Base-by-base conservation (phyloP, 2,888 invertebrate genomes). In the Pogonocherus hispidulus region DNA sequence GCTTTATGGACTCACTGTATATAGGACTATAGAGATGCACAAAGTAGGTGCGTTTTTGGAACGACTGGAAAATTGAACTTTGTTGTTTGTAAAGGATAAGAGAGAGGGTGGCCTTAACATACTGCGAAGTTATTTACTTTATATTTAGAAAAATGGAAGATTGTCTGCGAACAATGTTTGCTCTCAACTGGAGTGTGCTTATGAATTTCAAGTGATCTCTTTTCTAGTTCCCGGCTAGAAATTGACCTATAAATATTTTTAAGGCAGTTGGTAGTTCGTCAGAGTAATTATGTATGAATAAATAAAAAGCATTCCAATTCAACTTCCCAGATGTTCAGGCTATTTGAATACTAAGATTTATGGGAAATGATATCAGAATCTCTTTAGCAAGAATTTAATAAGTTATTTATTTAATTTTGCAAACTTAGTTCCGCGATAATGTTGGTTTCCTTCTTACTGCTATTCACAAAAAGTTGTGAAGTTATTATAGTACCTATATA, bases 101-200 rank as follows among this genome's bases (percentile, higher is more conserved):
- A 32, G n/a, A 52, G 41, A 27, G 22, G 0, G 16, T 19, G 14
- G 14, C 27, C 32, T 32, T 32, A 52, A 35, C 19, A 52, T 32
- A 32, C 19, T 11, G 27, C 8, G 19, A 9, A 14, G 18, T 41
- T 52, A 52, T 18, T 32, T 32, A 18, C 52, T 52, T 52, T 52
- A 32, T 52, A 14, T 52, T 52, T 6, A 52, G 52, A 52, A 52
- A 52, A 52, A 52, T 35, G 32, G 52, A 32, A 52, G 32, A 52
- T 16, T 52, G 49, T 51, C 6, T 51, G 52, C 16, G 18, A 16
- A 19, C 3, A 52, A 52, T 52, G 22, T 52, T 52, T 52, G 9
- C 18, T 11, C 32, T 16, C 52, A 18, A 16, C 19, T 52, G 18
- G 32, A 35, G 52, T 52, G 32, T 18, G 32, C 32, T 52, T 32